Percentiles rank a stretch among this genome's conserved stretches.
phyloP scores from a whole-genome alignment of 2,113 vertebrate genomes.

The Indicator indicator region DNA sequence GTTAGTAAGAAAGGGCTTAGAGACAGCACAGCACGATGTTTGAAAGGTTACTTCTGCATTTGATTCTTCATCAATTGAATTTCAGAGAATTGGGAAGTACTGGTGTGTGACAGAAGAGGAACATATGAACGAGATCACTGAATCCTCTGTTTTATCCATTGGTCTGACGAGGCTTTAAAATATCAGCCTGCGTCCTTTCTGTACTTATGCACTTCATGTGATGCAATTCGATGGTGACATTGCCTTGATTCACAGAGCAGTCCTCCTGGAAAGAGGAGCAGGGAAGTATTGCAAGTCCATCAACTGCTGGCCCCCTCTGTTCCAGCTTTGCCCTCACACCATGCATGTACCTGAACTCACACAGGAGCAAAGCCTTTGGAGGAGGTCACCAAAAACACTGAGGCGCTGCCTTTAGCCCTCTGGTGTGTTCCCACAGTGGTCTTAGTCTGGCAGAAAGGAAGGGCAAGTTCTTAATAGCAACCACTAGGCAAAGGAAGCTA shows the following conservation, averaged over 20 bases:
- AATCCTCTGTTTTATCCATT: background rate
- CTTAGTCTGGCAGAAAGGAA: background rate
- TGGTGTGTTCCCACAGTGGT: background rate
- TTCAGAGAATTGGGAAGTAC: slow-evolving; percentile 61
- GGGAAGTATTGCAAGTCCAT: background rate
- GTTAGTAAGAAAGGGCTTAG: background rate
- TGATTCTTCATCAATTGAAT: slow-evolving; percentile 49
- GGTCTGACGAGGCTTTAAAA: background rate
- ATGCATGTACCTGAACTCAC: fast-evolving
- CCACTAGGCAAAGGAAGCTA: background rate
- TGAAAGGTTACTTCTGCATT: slow-evolving; percentile 64
- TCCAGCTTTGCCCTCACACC: background rate
- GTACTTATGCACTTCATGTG: background rate
- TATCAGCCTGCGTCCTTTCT: slow-evolving; percentile 25
- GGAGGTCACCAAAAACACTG: background rate
- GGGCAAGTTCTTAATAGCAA: background rate
- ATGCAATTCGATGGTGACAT: background rate
- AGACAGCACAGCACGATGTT: background rate
- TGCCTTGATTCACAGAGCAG: background rate
- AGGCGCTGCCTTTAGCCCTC: background rate
- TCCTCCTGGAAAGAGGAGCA: background rate
- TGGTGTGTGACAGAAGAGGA: slow-evolving; percentile 19
- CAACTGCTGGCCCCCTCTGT: fast-evolving
- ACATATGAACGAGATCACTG: background rate
- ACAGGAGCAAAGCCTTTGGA: background rate